Conservation (phyloP, 2,113 vertebrate species). For the Prunella fulvescens region DNA sequence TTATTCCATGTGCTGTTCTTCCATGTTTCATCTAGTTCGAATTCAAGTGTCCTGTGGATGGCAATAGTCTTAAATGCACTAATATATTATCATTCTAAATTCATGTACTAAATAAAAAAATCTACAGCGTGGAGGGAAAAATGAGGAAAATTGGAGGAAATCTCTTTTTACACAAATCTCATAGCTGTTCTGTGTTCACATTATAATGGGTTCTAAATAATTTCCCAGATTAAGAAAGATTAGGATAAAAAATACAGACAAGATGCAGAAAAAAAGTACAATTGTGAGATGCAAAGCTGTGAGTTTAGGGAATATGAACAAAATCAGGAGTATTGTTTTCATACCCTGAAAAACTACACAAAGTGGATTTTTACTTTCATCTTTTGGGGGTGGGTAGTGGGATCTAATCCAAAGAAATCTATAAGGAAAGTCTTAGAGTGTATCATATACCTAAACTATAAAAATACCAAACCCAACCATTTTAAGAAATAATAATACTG, state of each 20-base stretch:
- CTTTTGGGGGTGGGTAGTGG: background rate
- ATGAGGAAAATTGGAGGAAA: background rate
- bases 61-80: background rate
- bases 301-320: background rate
- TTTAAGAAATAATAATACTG: background rate
- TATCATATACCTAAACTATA: background rate
- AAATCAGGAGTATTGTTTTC: background rate
- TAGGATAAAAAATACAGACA: background rate
- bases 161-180: background rate
- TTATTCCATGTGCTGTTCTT: background rate
- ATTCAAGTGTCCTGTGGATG: background rate
- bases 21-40: background rate
- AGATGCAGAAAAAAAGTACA: background rate
- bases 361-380: background rate
- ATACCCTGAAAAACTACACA: background rate
- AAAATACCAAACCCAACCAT: rapidly evolving
- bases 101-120: background rate
- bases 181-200: background rate
- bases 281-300: background rate
- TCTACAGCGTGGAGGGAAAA: rapidly evolving
- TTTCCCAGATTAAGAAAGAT: background rate
- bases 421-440: background rate
- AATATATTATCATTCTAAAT: background rate
- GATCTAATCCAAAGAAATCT: background rate
- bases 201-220: background rate